Evolutionary conservation across 2,888 invertebrate species (phyloP), one percentile per base, ranked within the genome.

Genomic region (Zaprionus lineosus): DNA sequence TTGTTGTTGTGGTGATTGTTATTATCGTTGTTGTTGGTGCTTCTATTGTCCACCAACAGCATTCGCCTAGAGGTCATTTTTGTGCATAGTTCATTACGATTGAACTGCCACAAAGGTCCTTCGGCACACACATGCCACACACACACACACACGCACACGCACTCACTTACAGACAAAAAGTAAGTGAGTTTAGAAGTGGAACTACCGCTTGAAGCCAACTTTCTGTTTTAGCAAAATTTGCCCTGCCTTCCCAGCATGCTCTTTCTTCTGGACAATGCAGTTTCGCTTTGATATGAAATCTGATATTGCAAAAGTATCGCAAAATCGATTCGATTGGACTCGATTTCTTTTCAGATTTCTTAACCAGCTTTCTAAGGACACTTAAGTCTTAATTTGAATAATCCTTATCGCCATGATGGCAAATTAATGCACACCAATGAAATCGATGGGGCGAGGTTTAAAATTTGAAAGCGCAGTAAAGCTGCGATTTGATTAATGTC

Each of bases 51-150:
- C 79, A 71, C 66, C 67, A 66, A 57, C 57, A 64, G 61, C 50
- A 60, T 58, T 61, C 56, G 76, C 79, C 76, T 75, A 61, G 71
- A 83, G 83, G 78, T 74, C 66, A 74, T 72, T 83, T 76, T 72
- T 76, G 77, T 83, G 81, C 83, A 79, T 83, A 79, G 79, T 79
- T 79, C 79, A 83, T 79, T 79, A 79, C 83, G 74, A 79, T 83
- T 79, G 79, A 79, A 74, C 69, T 77, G 74, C 63, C 76, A 74
- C 79, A 83, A 83, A 79, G 83, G 74, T 82, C 74, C 61, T 56
- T 51, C 57, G 36, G 37, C 43, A 46, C 51, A 53, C 40, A 29
- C 40, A 19, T 18, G 41, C 18, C 43, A 47, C 40, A 52, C 48
- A 31, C 39, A 9, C 39, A 26, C 29, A 39, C 39, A 41, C 40